Evolutionary conservation across 2,888 invertebrate species (phyloP), one percentile per base, ranked within the genome.

Genomic region (Dasypogon diadema): DNA sequence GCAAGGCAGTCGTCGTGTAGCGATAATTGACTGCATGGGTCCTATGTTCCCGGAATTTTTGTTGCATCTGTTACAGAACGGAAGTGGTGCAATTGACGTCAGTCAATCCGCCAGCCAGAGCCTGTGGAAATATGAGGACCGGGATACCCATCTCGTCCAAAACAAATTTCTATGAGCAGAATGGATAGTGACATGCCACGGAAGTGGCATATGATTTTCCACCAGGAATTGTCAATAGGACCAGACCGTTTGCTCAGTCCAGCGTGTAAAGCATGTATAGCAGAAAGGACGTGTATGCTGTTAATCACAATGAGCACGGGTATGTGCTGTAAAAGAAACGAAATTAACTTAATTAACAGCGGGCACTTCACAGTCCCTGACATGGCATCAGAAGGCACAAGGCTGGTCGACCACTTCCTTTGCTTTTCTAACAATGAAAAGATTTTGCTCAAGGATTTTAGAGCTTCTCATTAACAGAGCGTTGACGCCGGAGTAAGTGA

Each of bases 171-270:
- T 60, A 60, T 37, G 60, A 60, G 24, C 65, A 56, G 46, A 65
- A 65, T 65, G 65, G 46, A 65, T 26, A 14, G 65, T 48, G 26
- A 65, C 48, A 26, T 42, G 42, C 46, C 46, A 48, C 65, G 65
- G 65, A 65, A 65, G 65, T 65, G 65, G 70, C 70, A 70, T 70
- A 70, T 70, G 70, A 70, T 70, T 54, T 70, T 70, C 54, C 21
- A 54, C 54, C 70, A 54, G 34, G 30, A 70, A 70, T 70, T 70
- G 70, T 51, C 70, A 54, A 70, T 54, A 54, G 51, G 34, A 54
- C 26, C 48, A 34, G 48, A 37, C 12, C 56, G 48, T 48, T 48
- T 68, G 65, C 12, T 18, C 34, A 18, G 30, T 70, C n/a, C 30
- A n/a, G 26, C 54, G 51, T 54, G 21, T 54, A 70, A 70, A 46